Base-by-base conservation (phyloP, 2,797 vertebrate genomes). In the Botia almorhae region DNA sequence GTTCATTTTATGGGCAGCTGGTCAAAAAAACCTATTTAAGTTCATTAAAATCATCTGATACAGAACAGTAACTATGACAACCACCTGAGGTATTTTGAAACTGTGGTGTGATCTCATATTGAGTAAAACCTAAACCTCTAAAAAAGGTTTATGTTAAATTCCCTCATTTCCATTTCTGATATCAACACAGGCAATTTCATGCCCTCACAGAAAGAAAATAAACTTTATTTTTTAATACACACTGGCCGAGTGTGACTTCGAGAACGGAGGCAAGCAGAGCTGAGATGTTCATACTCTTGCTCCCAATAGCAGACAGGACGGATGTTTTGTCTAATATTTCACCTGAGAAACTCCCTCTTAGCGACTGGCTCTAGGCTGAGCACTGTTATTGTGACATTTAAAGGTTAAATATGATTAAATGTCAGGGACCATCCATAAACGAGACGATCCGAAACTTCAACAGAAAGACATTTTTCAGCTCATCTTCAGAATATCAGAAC, bases 371-470 rank as follows among this genome's bases (percentile, higher is more conserved):
- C 76, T 83, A 75, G 85, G 84, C 80, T 86, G 81, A 89, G 87
- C 81, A 82, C 72, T 87, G 85, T 92, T 90, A 90, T 90, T 91
- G 85, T 94, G 93, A 93, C 93, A 93, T 94, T 94, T 93, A 91
- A 89, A 93, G 91, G 91, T 89, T 90, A 90, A 91, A 91, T 78
- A 67, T 83, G 85, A 83, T 89, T 69, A 94, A 94, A 93, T 93
- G 93, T 93, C 92, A 94, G 64, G 82, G 74, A 89, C 88, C 90
- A 91, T 91, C 89, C 90, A 84, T 92, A 90, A 88, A 69, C 83
- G 84, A 82, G 43, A 46, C 8, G 10, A 90, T 91, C 88, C 89
- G 91, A 93, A 91, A 90, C 90, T 88, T 60, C 67, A 69, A 76
- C 84, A 87, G 86, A 84, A 90, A 86, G 90, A 48, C 89, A 84